Conservation (phyloP, 2,888 invertebrate genomes). For the Luffia ferchaultella region DNA sequence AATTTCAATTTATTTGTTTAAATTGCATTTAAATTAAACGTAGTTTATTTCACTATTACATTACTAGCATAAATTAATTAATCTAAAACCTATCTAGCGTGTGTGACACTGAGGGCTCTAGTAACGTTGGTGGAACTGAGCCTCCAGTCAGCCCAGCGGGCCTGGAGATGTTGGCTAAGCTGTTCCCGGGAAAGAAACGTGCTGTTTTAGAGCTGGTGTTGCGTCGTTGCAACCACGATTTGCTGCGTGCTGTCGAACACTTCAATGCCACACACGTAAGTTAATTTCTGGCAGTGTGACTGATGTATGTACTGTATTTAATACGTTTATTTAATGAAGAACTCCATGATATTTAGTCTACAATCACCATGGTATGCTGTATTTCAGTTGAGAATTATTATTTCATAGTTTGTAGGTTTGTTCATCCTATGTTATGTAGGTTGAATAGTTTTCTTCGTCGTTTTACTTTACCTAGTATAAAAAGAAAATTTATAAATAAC, state of each 20-base stretch:
- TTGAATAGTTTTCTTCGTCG: not conserved
- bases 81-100: not conserved
- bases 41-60: too few relatives aligned
- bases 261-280: conserved; percentile 66
- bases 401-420: not conserved
- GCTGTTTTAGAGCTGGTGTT: conserved; percentile 91
- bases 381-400: not conserved
- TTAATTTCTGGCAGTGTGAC: too few relatives aligned
- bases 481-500: too few relatives aligned
- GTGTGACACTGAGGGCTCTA: conserved; percentile 20
- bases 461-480: not conserved
- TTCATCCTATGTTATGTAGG: not conserved
- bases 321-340: too few relatives aligned
- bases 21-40: too few relatives aligned
- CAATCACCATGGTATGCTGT: too few relatives aligned
- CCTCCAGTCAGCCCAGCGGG: conserved; percentile 73
- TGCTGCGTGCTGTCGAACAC: conserved; percentile 90
- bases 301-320: not conserved
- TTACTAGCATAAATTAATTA: too few relatives aligned
- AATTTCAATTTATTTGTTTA: too few relatives aligned
- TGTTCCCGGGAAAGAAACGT: conserved; percentile 90
- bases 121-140: conserved; percentile 30
- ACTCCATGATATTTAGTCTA: too few relatives aligned
- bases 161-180: conserved; percentile 83
- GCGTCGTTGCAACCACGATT: conserved; percentile 90